These are phyloP conservation scores for Osmerus eperlanus DNA, from an alignment of 2,113 vertebrate genomes.

Conservation along the genomic window DNA sequence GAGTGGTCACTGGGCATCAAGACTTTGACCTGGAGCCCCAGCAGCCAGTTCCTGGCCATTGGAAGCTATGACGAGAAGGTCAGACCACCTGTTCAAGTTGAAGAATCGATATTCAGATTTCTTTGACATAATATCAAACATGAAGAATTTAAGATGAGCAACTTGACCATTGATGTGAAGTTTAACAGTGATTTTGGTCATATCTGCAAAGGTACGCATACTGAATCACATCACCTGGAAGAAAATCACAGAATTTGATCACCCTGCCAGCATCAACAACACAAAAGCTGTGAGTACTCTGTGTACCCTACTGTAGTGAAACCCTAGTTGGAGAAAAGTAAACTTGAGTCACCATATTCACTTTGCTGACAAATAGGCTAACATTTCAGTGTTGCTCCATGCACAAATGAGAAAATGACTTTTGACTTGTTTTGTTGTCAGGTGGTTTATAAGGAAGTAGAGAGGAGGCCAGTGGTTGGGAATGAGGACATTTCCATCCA, in stretches of 20 bases:
- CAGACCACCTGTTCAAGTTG: neutral
- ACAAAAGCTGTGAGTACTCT: slow-evolving; percentile 78
- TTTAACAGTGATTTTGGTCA: neutral
- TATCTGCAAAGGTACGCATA: slow-evolving; percentile 80
- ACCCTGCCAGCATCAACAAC: slow-evolving; percentile 71
- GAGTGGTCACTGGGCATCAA: slow-evolving; percentile 94
- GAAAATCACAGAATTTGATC: slow-evolving; percentile 83
- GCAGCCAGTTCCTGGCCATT: slow-evolving; percentile 92
- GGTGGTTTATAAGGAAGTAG: slow-evolving; percentile 90
- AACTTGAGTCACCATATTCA: too few relatives aligned
- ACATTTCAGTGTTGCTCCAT: neutral
- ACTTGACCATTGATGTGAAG: neutral
- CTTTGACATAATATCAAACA: too few relatives aligned
- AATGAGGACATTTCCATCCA: slow-evolving; percentile 74
- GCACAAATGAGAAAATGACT: neutral
- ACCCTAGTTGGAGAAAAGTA: too few relatives aligned
- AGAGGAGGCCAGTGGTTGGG: slow-evolving; percentile 71
- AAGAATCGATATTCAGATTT: too few relatives aligned
- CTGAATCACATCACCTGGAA: slow-evolving; percentile 97
- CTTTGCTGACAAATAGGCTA: too few relatives aligned
- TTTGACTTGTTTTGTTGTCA: slow-evolving; percentile 48
- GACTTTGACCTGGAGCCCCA: slow-evolving; percentile 88
- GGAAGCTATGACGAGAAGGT: slow-evolving; percentile 98
- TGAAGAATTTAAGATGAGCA: neutral
- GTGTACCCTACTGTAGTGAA: too few relatives aligned